Evolutionary conservation across 2,797 vertebrate species (phyloP).

Genomic region (Falco novaeseelandiae): DNA sequence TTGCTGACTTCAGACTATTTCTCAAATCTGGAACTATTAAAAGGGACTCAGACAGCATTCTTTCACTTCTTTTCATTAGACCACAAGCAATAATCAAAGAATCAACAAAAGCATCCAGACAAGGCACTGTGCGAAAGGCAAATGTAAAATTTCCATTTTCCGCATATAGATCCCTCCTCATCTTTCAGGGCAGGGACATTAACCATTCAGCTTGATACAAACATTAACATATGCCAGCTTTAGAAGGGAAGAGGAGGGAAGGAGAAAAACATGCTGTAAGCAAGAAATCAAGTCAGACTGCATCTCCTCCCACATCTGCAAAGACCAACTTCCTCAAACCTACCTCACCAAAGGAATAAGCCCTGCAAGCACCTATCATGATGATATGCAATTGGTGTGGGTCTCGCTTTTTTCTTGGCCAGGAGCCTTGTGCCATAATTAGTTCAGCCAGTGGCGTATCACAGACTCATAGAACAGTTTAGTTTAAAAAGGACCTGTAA

Average conservation of each 20-base stretch:
- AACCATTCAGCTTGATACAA: not conserved
- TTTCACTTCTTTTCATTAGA: conserved; percentile 28
- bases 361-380: not conserved
- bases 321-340: not conserved
- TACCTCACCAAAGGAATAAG: not conserved
- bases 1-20: conserved; percentile 42
- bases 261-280: not conserved
- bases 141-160: conserved; percentile 30
- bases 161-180: not conserved
- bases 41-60: not conserved
- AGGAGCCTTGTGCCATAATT: not conserved
- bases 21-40: conserved; percentile 33
- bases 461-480: too few relatives aligned
- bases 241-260: not conserved
- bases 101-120: conserved; percentile 28
- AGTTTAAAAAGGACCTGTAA: too few relatives aligned
- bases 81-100: conserved; percentile 44
- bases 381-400: too few relatives aligned
- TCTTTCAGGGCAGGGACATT: conserved; percentile 20
- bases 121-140: not conserved
- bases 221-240: not conserved
- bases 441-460: not conserved
- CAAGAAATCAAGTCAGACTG: not conserved
- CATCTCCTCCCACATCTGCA: not conserved
- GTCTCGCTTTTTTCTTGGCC: not conserved